Evolutionary conservation across 53 echinoderm and acorn worm genomes (phyloP).

Genomic region (Arbacia lixula): DNA sequence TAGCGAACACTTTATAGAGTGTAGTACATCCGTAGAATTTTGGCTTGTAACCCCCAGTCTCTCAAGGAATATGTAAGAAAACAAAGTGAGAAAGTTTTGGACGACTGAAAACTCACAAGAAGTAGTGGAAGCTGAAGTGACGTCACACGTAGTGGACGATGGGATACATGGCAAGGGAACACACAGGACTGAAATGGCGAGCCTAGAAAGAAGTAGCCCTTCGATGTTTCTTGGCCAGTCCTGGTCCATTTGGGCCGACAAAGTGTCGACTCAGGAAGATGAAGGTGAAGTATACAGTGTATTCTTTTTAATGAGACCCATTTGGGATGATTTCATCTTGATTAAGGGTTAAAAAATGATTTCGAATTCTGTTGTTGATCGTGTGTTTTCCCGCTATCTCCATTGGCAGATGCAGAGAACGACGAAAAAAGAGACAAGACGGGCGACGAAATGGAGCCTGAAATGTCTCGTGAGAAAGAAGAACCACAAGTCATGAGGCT

Average conservation of each 20-base stretch:
- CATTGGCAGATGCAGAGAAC: conserved; percentile 70
- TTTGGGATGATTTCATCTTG: conserved; percentile 20
- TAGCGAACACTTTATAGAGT: too few species aligned
- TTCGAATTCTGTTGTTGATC: conserved; percentile 49
- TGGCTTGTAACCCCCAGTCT: too few species aligned
- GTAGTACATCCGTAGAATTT: too few species aligned
- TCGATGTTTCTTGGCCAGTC: conserved; percentile 99
- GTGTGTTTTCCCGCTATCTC: conserved; percentile 84
- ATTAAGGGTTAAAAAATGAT: conserved; percentile 33
- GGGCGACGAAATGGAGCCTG: conserved; percentile 63
- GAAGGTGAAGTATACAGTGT: conserved; percentile 85
- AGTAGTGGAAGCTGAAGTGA: conserved; percentile 70
- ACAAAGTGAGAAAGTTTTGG: conserved; percentile 42
- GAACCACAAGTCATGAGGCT: conserved; percentile 92
- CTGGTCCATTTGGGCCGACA: conserved; percentile 97
- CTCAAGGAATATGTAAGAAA: background rate
- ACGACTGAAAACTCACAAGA: conserved; percentile 10
- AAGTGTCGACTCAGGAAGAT: conserved; percentile 65
- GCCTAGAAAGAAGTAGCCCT: conserved; percentile 94
- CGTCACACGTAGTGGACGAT: conserved; percentile 95
- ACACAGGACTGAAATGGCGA: conserved; percentile 99
- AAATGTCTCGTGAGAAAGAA: conserved; percentile 62
- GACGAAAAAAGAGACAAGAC: conserved; percentile 49
- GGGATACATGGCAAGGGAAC: conserved; percentile 95
- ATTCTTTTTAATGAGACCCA: conserved; percentile 49